Evolutionary conservation across 2,888 invertebrate genomes (phyloP), one percentile per base, ranked within the genome.

Genomic region (Hylaea fasciaria): DNA sequence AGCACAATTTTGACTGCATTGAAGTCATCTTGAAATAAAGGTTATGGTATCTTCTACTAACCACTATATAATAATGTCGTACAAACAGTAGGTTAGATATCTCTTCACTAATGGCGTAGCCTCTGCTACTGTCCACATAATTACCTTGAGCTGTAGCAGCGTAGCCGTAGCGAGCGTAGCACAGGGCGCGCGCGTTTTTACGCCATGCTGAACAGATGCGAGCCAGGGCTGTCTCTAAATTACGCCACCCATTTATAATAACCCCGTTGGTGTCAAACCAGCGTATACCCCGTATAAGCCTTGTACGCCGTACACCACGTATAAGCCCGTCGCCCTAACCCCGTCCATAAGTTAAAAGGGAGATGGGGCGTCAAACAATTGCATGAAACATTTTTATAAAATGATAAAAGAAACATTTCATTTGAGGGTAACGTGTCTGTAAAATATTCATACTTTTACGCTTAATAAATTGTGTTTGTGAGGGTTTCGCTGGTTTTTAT

Each of bases 201-300:
- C 79, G 81, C 78, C 72, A 71, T 76, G 65, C 75, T 69, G 76
- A 81, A 70, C 84, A 81, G 78, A 80, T 80, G 82, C 71, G 75
- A 69, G 60, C 45, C 65, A 76, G 73, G 76, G 74, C 39, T 74
- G 74, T 64, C 70, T 62, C 65, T 65, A 72, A 76, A 75, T 71
- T 69, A 68, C 68, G 52, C 54, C 62, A 58, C 14, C 45, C 37
- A 58, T 68, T 64, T 55, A 52, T 62, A 58, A 64, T 48, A 57
- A 54, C 46, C 59, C 29, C 32, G n/a, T 41, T 14, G 45, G 49
- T 58, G 49, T 54, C 50, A 39, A 48, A 56, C 53, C 41, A 49
- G 49, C 37, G 11, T 41, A 41, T 16, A 32, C 11, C 10, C 17
- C 4, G 11, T 35, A 48, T 32, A 32, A 12, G 17, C 32, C 28